Evolutionary conservation across 2,113 vertebrate genomes (phyloP).

Genomic region (Camelus dromedarius): DNA sequence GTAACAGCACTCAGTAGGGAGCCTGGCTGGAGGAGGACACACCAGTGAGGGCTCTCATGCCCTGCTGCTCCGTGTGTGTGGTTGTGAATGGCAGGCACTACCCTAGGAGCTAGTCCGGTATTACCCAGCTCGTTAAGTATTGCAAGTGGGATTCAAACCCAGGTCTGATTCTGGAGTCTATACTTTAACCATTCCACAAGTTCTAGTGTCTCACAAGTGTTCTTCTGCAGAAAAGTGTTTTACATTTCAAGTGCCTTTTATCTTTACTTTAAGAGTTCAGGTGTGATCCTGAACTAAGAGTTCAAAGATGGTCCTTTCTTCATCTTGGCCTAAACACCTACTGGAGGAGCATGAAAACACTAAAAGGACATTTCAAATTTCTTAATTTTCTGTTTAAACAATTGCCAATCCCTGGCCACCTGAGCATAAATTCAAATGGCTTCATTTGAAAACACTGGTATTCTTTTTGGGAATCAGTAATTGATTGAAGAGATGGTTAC

Average conservation of each 20-base stretch:
- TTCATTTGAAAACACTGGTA: slow-evolving; percentile 57
- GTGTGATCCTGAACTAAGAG: neutral
- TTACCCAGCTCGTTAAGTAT: neutral
- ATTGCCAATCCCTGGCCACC: neutral
- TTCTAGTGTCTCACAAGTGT: neutral
- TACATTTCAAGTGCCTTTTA: neutral
- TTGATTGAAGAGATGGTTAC: slow-evolving; percentile 62
- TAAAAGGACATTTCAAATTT: slow-evolving; percentile 48
- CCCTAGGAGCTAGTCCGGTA: neutral
- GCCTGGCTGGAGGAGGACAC: accelerated
- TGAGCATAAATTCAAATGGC: slow-evolving; percentile 1
- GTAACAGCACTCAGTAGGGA: accelerated
- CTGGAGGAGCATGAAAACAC: neutral
- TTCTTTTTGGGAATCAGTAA: slow-evolving; percentile 73
- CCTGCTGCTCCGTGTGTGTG: accelerated
- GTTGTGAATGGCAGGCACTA: neutral
- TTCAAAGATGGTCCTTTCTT: slow-evolving; percentile 22
- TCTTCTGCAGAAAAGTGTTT: neutral
- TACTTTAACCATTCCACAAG: neutral
- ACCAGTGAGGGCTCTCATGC: neutral
- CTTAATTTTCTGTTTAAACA: slow-evolving; percentile 71
- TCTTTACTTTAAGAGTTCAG: neutral
- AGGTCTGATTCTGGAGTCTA: neutral
- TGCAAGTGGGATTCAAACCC: neutral
- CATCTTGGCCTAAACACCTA: slow-evolving; percentile 60